Evolutionary conservation across 2,888 invertebrate genomes (phyloP).

Genomic region (Drosophila lutescens): DNA sequence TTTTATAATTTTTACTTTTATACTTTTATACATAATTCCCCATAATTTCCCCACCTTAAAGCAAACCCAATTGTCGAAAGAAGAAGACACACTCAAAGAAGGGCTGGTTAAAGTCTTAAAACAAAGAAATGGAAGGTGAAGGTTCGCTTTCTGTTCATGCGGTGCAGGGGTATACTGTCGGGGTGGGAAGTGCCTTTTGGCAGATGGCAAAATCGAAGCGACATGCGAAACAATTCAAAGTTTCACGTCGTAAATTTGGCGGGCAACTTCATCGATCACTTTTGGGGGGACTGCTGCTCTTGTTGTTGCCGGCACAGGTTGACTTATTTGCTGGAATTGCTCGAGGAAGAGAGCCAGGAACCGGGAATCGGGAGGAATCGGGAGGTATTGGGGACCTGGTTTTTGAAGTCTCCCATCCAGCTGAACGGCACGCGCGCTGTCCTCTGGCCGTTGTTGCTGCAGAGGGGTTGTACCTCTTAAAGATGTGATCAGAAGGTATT

Average conservation of each 20-base stretch:
- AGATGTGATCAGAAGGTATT: background rate
- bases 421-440: slow-evolving; percentile 75
- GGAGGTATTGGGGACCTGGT: slow-evolving; percentile 28
- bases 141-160: background rate
- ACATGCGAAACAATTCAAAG: slow-evolving; percentile 82
- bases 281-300: slow-evolving; percentile 48
- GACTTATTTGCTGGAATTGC: slow-evolving; percentile 64
- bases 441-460: slow-evolving; percentile 47
- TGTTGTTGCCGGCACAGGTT: slow-evolving; percentile 57
- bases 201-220: slow-evolving; percentile 75
- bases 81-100: background rate
- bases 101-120: background rate
- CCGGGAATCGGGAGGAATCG: slow-evolving; percentile 17
- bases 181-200: slow-evolving; percentile 39
- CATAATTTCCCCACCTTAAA: too few species aligned
- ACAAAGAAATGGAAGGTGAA: slow-evolving; percentile 20
- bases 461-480: slow-evolving; percentile 2
- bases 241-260: slow-evolving; percentile 84
- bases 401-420: slow-evolving; percentile 44
- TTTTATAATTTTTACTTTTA: too few species aligned
- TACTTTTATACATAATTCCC: too few species aligned
- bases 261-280: slow-evolving; percentile 84
- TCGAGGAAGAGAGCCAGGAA: slow-evolving; percentile 24
- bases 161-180: background rate
- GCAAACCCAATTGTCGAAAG: background rate